phyloP scores from a whole-genome alignment of 2,113 vertebrate species.

The Gila orcuttii region DNA sequence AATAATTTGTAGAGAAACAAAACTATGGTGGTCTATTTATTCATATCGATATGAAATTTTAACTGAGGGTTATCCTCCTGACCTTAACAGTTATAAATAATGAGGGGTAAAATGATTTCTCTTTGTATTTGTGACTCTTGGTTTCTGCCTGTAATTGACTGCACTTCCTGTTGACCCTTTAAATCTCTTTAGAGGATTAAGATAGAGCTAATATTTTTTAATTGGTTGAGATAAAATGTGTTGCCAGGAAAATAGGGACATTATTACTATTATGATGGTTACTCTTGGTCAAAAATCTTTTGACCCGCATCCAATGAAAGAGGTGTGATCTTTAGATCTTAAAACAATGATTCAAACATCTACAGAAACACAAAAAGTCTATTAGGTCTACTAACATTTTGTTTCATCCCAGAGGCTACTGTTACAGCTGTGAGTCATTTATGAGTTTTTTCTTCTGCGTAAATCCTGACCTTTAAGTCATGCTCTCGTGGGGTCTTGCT shows the following conservation, averaged over 20 bases:
- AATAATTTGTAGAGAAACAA: neutral
- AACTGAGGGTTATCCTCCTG: neutral
- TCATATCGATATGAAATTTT: neutral
- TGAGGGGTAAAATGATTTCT: neutral
- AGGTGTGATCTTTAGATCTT: neutral
- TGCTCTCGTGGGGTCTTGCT: neutral
- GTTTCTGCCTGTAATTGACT: neutral
- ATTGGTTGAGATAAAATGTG: neutral
- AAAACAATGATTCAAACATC: neutral
- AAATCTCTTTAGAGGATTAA: neutral
- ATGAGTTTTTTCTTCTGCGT: slow-evolving; percentile 49
- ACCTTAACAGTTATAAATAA: neutral
- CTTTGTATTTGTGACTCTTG: neutral
- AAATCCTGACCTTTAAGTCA: slow-evolving; percentile 59
- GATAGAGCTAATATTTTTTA: slow-evolving; percentile 15
- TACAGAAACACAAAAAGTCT: neutral
- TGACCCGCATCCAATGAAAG: neutral
- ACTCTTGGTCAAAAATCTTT: neutral
- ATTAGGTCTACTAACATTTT: slow-evolving; percentile 14
- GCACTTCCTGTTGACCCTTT: neutral
- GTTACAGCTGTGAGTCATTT: slow-evolving; percentile 64
- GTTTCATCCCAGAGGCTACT: slow-evolving; percentile 63
- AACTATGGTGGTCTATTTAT: neutral
- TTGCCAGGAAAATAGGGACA: neutral
- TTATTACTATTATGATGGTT: neutral